Base-by-base conservation (phyloP, 2,797 vertebrate species). In the Semaprochilodus insignis region DNA sequence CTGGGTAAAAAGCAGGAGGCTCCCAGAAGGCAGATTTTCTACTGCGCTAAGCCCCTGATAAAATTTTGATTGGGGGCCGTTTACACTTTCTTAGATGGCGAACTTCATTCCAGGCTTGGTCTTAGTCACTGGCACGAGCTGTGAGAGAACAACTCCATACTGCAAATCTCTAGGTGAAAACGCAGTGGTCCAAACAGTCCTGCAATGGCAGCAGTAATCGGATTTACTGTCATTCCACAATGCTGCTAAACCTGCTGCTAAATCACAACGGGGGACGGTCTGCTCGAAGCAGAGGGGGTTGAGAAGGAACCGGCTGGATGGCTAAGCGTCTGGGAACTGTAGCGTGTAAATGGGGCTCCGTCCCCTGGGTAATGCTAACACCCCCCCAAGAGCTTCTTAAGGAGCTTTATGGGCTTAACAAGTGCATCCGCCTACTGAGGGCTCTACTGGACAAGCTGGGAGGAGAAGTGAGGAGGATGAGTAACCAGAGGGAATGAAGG, bases 341-440 rank as follows among this genome's bases (percentile, higher is more conserved):
- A 48, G 74, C 74, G 55, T 59, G 54, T 36, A 74, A 60, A 60
- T 16, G 54, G 73, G 62, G 63, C 63, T 72, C 21, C 5, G 17
- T 70, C 59, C 70, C 16, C 2, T 17, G 44, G 51, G 71, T 74
- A 44, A 75, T 65, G 51, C 27, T 54, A 55, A 76, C 40, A n/a
- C 57, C 57, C 74, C n/a, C 19, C 36, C 55, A 74, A 27, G 23
- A 40, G 70, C 44, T 27, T 48, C 51, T 74, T 40, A 75, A 74
- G 21, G 48, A 71, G 70, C 70, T 54, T 72, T 72, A 54, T 1
- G 6, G 59, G 72, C 80, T 81, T 81, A 75, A 67, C 71, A 66
- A 14, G 27, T 66, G 44, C 48, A 60, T 48, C n/a, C 36, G n/a
- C 74, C 34, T 25, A 23, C 60, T 34, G 59, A 27, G 31, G 72